phyloP scores from a whole-genome alignment of 2,888 invertebrate species.

The Boloria euphrosyne region DNA sequence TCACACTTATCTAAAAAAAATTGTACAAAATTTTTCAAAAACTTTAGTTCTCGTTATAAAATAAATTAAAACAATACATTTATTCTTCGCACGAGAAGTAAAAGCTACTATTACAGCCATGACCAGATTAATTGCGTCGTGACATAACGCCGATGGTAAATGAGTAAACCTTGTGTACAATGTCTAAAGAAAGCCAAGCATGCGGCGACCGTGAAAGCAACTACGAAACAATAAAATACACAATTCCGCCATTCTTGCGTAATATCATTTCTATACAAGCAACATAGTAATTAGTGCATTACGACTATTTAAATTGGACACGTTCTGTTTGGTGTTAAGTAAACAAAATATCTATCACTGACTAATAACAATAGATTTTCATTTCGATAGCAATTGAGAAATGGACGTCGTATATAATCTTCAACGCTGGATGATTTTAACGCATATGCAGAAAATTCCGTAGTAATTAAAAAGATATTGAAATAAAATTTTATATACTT shows the following conservation, averaged over 20 bases:
- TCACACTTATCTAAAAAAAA: neutral
- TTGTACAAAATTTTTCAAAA: neutral
- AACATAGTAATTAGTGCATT: slow-evolving; percentile 43
- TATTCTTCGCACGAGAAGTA: slow-evolving; percentile 10
- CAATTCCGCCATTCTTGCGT: slow-evolving; percentile 54
- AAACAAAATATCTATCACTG: slow-evolving; percentile 19
- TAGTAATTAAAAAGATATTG: too few relatives aligned
- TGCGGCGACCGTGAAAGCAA: slow-evolving; percentile 69
- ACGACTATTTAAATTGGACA: slow-evolving; percentile 40
- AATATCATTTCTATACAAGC: slow-evolving; percentile 29
- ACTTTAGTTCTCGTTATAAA: neutral
- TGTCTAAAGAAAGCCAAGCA: slow-evolving; percentile 65
- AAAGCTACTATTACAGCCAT: slow-evolving; percentile 22
- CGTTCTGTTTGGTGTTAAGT: slow-evolving; percentile 36
- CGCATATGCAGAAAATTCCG: neutral
- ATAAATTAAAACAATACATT: slow-evolving; percentile 4
- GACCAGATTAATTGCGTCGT: slow-evolving; percentile 31
- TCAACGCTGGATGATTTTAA: neutral
- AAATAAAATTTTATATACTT: too few relatives aligned
- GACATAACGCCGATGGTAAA: slow-evolving; percentile 29
- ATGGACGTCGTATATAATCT: slow-evolving; percentile 3
- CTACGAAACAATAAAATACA: slow-evolving; percentile 60
- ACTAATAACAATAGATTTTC: slow-evolving; percentile 1
- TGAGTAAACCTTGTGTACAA: slow-evolving; percentile 40
- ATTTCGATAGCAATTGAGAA: slow-evolving; percentile 11